phyloP scores from a whole-genome alignment of 2,113 vertebrate species.

The rabbit (Oryctolagus cuniculus) region mOryCun1.1 NC_091435.1:15767001-15767500 shows the following conservation, averaged over 20 bases:
- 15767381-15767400: no score
- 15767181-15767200: not conserved
- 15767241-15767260: not conserved
- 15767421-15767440: no score
- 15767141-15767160: conserved; percentile 24
- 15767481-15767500: not conserved
- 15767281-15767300: not conserved
- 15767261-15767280: not conserved
- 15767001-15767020: not conserved
- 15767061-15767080: not conserved
- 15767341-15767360: not conserved
- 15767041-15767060: not conserved
- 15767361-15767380: not conserved
- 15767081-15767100: not conserved
- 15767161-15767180: not conserved
- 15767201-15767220: not conserved
- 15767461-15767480: not conserved
- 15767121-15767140: not conserved
- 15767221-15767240: conserved; percentile 30
- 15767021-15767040: not conserved
- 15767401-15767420: no score
- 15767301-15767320: not conserved
- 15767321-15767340: not conserved
- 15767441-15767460: not conserved
- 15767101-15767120: not conserved